Evolutionary conservation across 2,113 vertebrate species (phyloP).

Genomic region (Sciurus niger): DNA sequence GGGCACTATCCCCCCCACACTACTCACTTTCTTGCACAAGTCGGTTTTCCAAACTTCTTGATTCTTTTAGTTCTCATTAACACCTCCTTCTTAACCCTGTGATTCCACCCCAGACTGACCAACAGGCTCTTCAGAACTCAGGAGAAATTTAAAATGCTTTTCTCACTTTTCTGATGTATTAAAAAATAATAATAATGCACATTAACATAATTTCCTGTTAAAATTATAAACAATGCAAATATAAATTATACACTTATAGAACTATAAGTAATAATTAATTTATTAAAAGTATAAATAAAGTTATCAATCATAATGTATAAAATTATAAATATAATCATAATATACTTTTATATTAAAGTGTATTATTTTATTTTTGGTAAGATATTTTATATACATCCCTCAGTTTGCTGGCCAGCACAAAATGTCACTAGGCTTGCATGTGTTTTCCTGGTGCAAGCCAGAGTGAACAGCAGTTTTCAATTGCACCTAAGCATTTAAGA

Average conservation of each 20-base stretch:
- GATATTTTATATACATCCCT: background rate
- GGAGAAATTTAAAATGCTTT: conserved; percentile 3
- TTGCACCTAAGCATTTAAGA: background rate
- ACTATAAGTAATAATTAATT: background rate
- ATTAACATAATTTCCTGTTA: background rate
- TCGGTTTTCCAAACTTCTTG: background rate
- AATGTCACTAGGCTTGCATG: background rate
- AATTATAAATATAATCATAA: background rate
- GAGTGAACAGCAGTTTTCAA: background rate
- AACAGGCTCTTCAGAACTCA: background rate
- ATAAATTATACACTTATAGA: background rate
- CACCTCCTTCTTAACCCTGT: background rate
- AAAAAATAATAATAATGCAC: background rate
- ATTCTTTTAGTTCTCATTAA: background rate
- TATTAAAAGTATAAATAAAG: background rate
- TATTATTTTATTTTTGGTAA: background rate
- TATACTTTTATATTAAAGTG: background rate
- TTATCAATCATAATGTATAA: background rate
- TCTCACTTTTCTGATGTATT: background rate
- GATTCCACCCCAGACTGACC: background rate
- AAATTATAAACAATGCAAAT: background rate
- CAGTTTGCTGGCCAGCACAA: background rate
- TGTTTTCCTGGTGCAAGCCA: background rate
- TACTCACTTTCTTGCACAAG: background rate
- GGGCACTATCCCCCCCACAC: background rate